A percentile compares a stretch with the other conserved stretches of the same genome.
These are phyloP conservation scores for Bombus waltoni DNA, from an alignment of 1,140 invertebrate species.

Conservation along the genomic window DNA sequence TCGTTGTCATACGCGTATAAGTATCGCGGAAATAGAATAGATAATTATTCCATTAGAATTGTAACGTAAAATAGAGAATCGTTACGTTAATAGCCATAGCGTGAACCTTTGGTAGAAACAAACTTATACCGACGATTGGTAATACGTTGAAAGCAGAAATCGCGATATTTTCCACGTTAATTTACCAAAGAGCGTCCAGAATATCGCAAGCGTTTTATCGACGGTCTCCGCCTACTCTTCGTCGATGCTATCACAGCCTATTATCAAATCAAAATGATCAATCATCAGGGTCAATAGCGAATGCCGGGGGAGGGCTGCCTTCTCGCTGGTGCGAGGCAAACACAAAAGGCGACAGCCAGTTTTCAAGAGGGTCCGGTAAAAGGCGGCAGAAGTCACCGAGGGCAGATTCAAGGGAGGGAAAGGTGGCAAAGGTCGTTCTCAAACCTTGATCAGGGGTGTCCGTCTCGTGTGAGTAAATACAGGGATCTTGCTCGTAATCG, in stretches of 20 bases:
- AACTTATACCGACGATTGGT: background rate
- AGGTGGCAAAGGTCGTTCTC: slow-evolving; percentile 28
- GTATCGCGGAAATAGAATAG: too few species aligned
- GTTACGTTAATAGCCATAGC: background rate
- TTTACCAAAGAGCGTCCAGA: background rate
- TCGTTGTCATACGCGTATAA: too few species aligned
- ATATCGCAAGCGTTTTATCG: slow-evolving; percentile 18
- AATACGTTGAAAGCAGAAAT: background rate
- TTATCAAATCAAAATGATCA: slow-evolving; percentile 63
- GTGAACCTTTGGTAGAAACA: background rate
- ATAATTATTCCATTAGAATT: too few species aligned
- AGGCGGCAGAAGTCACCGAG: slow-evolving; percentile 47
- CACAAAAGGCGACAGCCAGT: slow-evolving; percentile 62
- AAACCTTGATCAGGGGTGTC: slow-evolving; percentile 27
- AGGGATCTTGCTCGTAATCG: slow-evolving; percentile 67
- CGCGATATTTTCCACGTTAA: background rate
- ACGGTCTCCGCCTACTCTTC: background rate
- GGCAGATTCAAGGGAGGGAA: slow-evolving; percentile 30
- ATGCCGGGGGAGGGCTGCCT: slow-evolving; percentile 43
- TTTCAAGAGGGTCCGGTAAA: slow-evolving; percentile 64
- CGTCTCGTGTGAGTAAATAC: slow-evolving; percentile 65
- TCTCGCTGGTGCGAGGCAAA: slow-evolving; percentile 51
- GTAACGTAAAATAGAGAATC: too few species aligned
- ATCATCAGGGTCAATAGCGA: slow-evolving; percentile 65
- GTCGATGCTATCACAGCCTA: slow-evolving; percentile 43